These are phyloP conservation scores for Coracopsis vasa DNA, from an alignment of 2,113 vertebrate species.

Conservation along the genomic window DNA sequence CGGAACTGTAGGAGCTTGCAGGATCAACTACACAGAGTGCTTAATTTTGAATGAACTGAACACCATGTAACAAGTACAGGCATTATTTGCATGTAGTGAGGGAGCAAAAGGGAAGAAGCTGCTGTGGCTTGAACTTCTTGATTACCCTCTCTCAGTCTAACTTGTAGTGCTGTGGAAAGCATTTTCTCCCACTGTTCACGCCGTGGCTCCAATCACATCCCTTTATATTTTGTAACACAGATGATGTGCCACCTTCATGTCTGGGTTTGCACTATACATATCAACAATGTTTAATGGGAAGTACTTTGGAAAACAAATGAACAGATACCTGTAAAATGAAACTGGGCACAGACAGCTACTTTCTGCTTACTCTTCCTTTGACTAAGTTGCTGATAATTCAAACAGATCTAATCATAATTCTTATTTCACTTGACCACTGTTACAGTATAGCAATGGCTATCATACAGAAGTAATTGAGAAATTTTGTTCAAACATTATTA, in stretches of 20 bases:
- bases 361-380: neutral
- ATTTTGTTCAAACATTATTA: neutral
- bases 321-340: neutral
- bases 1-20: neutral
- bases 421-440: neutral
- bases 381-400: neutral
- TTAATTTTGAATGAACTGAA: neutral
- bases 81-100: neutral
- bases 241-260: neutral
- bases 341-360: neutral
- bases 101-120: neutral
- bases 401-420: neutral
- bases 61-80: neutral
- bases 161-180: neutral
- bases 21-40: neutral
- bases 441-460: neutral
- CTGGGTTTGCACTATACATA: neutral
- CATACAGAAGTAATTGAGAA: neutral
- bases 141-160: neutral
- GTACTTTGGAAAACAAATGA: neutral
- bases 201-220: neutral
- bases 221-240: neutral
- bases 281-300: neutral
- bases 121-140: neutral
- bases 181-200: neutral